Percentiles rank a stretch among this genome's conserved stretches.
phyloP scores from a whole-genome alignment of 2,888 invertebrate genomes.

The Choristoneura rosaceana region DNA sequence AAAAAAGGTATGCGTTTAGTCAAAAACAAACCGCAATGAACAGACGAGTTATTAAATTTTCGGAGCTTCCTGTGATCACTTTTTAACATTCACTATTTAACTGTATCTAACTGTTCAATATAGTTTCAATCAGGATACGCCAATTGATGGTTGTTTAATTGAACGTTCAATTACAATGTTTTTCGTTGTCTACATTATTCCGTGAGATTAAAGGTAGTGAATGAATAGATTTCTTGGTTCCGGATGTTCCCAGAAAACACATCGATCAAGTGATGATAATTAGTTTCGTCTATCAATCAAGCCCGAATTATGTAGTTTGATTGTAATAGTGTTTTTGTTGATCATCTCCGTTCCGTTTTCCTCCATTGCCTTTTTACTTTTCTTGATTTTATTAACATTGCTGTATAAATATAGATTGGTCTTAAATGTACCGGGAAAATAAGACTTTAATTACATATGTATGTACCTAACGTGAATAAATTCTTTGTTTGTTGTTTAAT shows the following conservation, averaged over 20 bases:
- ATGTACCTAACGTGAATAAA: no score
- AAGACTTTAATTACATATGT: no score
- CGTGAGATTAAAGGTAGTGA: not conserved
- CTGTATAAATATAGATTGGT: no score
- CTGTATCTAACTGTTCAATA: not conserved
- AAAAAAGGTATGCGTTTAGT: no score
- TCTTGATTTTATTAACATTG: not conserved
- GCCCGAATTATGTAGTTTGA: not conserved
- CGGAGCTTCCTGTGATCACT: no score
- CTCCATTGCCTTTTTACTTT: not conserved
- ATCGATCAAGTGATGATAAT: slow-evolving; percentile 28
- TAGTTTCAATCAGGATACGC: not conserved
- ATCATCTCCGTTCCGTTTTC: not conserved
- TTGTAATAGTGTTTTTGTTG: slow-evolving; percentile 1
- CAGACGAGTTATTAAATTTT: no score
- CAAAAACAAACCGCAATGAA: no score
- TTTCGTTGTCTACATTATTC: slow-evolving; percentile 18
- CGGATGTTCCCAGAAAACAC: slow-evolving; percentile 21
- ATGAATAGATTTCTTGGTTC: slow-evolving; percentile 23
- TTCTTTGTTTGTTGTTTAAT: no score
- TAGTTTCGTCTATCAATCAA: slow-evolving; percentile 18
- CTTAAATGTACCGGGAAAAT: no score
- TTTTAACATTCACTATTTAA: no score
- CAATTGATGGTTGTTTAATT: not conserved
- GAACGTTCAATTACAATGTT: slow-evolving; percentile 6